Evolutionary conservation across 2,113 vertebrate genomes (phyloP), one percentile per base, ranked within the genome.

Genomic region (Hemicordylus capensis): DNA sequence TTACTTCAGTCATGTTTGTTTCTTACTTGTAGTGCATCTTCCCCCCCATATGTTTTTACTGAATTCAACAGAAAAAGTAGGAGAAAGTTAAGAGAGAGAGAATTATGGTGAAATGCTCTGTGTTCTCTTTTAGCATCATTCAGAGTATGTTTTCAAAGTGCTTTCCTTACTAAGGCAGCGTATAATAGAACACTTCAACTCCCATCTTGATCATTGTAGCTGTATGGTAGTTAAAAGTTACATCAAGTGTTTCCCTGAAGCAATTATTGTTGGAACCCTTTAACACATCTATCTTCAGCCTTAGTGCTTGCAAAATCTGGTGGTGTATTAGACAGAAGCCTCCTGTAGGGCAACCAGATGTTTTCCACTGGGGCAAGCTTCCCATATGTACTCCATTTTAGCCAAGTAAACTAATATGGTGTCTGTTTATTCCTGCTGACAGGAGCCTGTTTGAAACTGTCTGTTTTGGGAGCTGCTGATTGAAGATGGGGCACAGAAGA

Each of bases 281-380:
- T 73, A 39, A 73, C 67, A n/a, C 56, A 73, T 73, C n/a, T 48
- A 72, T 85, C 54, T 85, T 48, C 51, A 73, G 56, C 42, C 54
- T 56, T 39, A 72, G 66, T 6, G 26, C 67, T 73, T 85, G 76
- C 44, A 61, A 63, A 79, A 85, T 80, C 54, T 79, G 66, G 56
- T 73, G 20, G 76, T 48, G n/a, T 85, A 79, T 85, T 79, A 73
- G 76, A 63, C 66, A 85, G 84, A 79, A 79, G 6, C 24, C 56
- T 85, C 67, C 76, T 85, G 76, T 39, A 85, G 76, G 84, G 56
- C 76, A 80, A 63, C 76, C 67, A 80, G 56, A 85, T 85, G 84
- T 80, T 85, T 85, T 85, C 56, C 66, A 51, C 67, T 73, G 56
- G 84, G 81, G 66, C 22, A 31, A 63, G 54, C n/a, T 85, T 85